Evolutionary conservation across 2,797 vertebrate species (phyloP), one percentile per base, ranked within the genome.

Genomic region (Rhinatrema bivittatum): DNA sequence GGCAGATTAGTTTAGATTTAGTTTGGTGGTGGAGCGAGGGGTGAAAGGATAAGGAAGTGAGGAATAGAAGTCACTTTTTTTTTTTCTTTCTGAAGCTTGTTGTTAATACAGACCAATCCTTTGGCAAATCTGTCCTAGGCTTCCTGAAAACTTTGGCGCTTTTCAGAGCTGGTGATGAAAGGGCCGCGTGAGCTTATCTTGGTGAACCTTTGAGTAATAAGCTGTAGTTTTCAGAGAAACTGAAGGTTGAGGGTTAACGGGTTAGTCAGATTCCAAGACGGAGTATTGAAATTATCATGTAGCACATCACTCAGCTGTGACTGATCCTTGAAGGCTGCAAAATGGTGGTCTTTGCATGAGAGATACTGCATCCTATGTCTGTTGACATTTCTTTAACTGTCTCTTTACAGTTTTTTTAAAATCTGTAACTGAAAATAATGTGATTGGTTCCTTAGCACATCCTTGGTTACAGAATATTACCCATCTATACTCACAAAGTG

Each of bases 301-400:
- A 60, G 63, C 66, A 60, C 30, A 83, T 89, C 85, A 82, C 73
- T 89, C 85, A 59, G 45, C 66, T 26, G 63, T 49, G 70, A 66
- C 80, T 79, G 71, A 72, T 23, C 45, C 59, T 74, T 56, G 71
- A 68, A 68, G 48, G 35, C 61, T 70, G 76, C 53, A 67, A 64
- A 76, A 70, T 45, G 48, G 50, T 54, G 41, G 56, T 53, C 14
- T 29, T 66, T 72, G 54, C 51, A 62, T 57, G 25, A 61, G 62
- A 53, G 32, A 71, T 60, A 69, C 65, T 62, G 71, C 56, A 40
- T 56, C 35, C 56, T 28, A 50, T 65, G 71, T 67, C 25, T 50
- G n/a, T 57, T 50, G 45, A 36, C 27, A 39, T 9, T 19, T 21
- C 33, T 42, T 78, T 63, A 55, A 48, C 39, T 72, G 72, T 64